These are phyloP conservation scores for Pachliopta kotzebuea DNA, from an alignment of 2,888 invertebrate species.

Conservation along the genomic window DNA sequence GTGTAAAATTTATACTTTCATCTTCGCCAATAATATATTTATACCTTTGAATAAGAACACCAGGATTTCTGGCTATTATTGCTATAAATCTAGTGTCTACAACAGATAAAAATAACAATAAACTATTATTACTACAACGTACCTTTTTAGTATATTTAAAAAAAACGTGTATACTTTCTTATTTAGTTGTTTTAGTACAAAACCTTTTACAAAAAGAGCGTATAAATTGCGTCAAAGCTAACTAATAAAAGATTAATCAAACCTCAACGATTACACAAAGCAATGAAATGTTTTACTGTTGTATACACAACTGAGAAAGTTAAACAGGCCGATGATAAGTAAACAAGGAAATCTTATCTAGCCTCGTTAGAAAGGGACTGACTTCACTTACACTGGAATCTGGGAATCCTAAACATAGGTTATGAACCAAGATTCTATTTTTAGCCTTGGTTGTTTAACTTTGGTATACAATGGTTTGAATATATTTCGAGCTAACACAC, in stretches of 20 bases:
- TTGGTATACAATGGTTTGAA: too few species aligned
- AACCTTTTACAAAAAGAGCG: neutral
- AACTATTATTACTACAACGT: too few species aligned
- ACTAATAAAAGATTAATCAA: slow-evolving; percentile 17
- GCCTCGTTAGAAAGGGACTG: slow-evolving; percentile 17
- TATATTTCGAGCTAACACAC: too few species aligned
- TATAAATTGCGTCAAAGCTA: neutral
- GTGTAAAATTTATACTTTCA: too few species aligned
- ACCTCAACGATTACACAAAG: slow-evolving; percentile 13
- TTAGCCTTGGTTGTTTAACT: too few species aligned
- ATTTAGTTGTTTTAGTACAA: neutral
- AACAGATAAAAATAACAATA: too few species aligned
- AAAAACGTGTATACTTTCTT: neutral
- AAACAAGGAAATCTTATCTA: slow-evolving; percentile 30
- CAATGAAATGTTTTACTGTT: slow-evolving; percentile 14
- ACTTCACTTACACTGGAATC: slow-evolving; percentile 1
- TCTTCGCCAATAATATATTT: too few species aligned
- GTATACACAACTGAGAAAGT: slow-evolving; percentile 19
- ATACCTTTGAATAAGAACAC: too few species aligned
- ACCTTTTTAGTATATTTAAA: too few species aligned
- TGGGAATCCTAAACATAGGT: slow-evolving; percentile 6
- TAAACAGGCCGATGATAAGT: slow-evolving; percentile 25
- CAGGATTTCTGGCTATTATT: too few species aligned
- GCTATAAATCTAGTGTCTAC: too few species aligned
- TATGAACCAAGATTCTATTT: neutral